Evolutionary conservation across 2,888 invertebrate genomes (phyloP), one percentile per base, ranked within the genome.

Genomic region (Sthenelais limicola): DNA sequence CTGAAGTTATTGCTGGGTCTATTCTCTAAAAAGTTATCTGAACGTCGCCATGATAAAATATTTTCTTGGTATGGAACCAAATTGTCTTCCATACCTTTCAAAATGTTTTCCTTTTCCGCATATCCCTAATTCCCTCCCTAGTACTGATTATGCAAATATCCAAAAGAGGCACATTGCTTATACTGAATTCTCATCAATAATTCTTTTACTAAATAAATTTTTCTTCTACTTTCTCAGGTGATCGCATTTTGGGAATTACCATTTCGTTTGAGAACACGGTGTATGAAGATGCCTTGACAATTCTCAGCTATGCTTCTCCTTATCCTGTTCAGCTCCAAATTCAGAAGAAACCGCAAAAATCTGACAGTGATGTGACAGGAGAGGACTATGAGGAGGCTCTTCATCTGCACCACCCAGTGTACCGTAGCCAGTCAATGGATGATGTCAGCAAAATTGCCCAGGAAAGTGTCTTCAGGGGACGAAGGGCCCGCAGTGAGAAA

Each of bases 221-320:
- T 9, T 56, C 9, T 35, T 32, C 26, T 58, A 47, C 1, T 47
- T 49, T 43, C 54, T 15, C 90, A 95, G 96, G 96, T 76, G 96
- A 96, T 88, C 92, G 94, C 78, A 95, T 97, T 79, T 91, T 93
- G 80, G 93, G 93, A 80, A 92, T 96, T 74, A 94, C 93, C 69
- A 94, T 96, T 68, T 94, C 93, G 83, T 94, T 96, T 86, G 92
- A 93, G 71, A 94, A 94, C 77, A 95, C 95, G 89, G 95, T 95
- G 0, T 92, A 94, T 83, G 95, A 96, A 85, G 96, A 97, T 83
- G 96, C 96, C 0, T 90, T 96, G 69, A 93, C 94, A 1, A 94
- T 97, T 76, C 89, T 97, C 51, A 94, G 95, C 76, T 94, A 96
- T 78, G 96, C 96, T 5, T 95, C 95, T 48, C 96, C 96, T 0